Conservation (phyloP, 1,140 invertebrate species). For the Neodiprion pinetum region DNA sequence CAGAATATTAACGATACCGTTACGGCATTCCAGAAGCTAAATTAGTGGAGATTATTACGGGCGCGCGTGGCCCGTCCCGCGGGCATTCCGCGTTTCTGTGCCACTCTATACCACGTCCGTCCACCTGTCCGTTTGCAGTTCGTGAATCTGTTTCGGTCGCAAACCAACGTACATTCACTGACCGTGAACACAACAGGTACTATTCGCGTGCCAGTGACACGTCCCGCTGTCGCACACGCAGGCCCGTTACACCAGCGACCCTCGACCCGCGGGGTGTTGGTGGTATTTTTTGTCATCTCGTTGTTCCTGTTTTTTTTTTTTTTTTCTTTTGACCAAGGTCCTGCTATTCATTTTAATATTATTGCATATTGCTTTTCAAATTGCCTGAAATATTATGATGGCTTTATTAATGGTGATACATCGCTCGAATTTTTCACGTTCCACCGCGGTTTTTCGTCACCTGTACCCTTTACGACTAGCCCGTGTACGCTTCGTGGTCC, state of each 20-base stretch:
- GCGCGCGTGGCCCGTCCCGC: slow-evolving; percentile 35
- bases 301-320: too few species aligned
- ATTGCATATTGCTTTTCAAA: slow-evolving; percentile 49
- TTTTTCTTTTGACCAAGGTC: slow-evolving; percentile 40
- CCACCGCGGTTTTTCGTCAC: background rate
- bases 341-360: slow-evolving; percentile 50
- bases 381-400: slow-evolving; percentile 41
- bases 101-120: slow-evolving; percentile 14
- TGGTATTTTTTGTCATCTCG: too few species aligned
- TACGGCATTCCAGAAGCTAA: slow-evolving; percentile 62
- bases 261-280: too few species aligned
- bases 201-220: background rate
- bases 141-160: background rate
- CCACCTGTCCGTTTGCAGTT: background rate
- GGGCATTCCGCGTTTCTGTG: slow-evolving; percentile 13
- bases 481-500: background rate
- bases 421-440: slow-evolving; percentile 17
- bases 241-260: too few species aligned
- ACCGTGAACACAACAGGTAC: background rate
- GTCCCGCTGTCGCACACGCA: too few species aligned
- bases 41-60: slow-evolving; percentile 63
- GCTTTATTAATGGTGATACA: slow-evolving; percentile 31
- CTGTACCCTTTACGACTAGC: too few species aligned
- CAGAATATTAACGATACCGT: slow-evolving; percentile 63
- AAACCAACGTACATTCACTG: too few species aligned